Percentiles rank a stretch among this genome's conserved stretches.
phyloP scores from a whole-genome alignment of 2,888 invertebrate genomes.

The Drosophila prolongata region DNA sequence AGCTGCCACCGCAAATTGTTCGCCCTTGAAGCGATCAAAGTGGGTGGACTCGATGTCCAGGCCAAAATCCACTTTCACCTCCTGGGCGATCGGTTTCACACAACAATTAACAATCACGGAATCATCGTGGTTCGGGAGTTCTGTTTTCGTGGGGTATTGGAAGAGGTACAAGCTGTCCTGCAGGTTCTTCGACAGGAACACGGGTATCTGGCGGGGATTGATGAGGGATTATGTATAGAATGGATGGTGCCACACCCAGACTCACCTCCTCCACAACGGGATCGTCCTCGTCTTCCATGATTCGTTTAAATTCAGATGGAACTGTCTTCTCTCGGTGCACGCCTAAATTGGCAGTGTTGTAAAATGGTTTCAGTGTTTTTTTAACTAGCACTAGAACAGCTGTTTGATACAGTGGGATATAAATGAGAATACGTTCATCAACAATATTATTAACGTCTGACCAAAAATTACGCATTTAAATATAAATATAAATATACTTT shows the following conservation, averaged over 20 bases:
- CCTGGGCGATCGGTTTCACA: slow-evolving; percentile 92
- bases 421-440: background rate
- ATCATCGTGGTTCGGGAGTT: slow-evolving; percentile 87
- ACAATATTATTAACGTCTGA: no score
- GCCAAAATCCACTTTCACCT: slow-evolving; percentile 91
- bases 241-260: background rate
- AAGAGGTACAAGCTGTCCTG: slow-evolving; percentile 91
- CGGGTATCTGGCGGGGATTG: slow-evolving; percentile 88
- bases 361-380: background rate
- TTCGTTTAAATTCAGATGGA: slow-evolving; percentile 9
- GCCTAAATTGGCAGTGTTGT: slow-evolving; percentile 3
- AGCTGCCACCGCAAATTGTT: slow-evolving; percentile 93
- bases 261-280: slow-evolving; percentile 89
- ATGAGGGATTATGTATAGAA: slow-evolving; percentile 44
- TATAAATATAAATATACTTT: no score
- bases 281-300: slow-evolving; percentile 87
- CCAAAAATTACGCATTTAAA: no score
- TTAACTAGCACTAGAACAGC: background rate
- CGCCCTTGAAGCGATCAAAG: slow-evolving; percentile 92
- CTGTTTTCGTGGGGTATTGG: slow-evolving; percentile 92
- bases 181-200: slow-evolving; percentile 92
- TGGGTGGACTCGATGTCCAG: slow-evolving; percentile 90
- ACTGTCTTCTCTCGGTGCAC: slow-evolving; percentile 11
- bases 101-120: slow-evolving; percentile 88
- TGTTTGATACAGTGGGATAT: background rate